Evolutionary conservation across 1,140 invertebrate genomes (phyloP).

Genomic region (Orchestia grillus): DNA sequence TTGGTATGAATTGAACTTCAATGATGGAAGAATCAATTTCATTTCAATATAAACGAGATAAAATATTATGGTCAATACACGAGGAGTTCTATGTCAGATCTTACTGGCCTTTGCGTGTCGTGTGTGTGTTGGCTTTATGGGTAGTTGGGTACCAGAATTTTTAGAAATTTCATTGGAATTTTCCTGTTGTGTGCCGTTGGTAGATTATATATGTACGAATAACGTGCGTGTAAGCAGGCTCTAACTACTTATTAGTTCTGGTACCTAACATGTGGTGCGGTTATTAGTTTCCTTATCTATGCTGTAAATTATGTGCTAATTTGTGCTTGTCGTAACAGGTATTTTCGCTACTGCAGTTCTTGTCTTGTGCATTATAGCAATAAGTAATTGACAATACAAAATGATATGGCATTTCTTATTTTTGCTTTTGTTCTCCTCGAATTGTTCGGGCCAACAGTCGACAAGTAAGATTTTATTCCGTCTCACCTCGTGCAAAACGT

Average conservation of each 20-base stretch:
- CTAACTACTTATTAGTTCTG: not conserved
- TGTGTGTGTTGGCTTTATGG: not conserved
- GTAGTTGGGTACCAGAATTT: not conserved
- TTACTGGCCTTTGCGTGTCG: not conserved
- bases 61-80: no score
- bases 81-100: no score
- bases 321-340: not conserved
- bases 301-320: not conserved
- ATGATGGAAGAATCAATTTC: no score
- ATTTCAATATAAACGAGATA: no score
- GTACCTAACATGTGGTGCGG: not conserved
- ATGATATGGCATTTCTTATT: not conserved
- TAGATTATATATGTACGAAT: not conserved
- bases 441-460: no score
- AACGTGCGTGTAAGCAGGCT: not conserved
- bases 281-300: not conserved
- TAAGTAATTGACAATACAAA: constrained; percentile 24
- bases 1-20: no score
- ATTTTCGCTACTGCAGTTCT: constrained; percentile 6
- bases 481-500: no score
- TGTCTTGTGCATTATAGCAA: not conserved
- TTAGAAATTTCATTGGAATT: not conserved
- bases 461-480: no score
- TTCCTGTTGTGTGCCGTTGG: not conserved
- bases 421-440: not conserved